A percentile compares a stretch with the other conserved stretches of the same genome.
These are phyloP conservation scores for Rhopalosiphum nymphaeae DNA, from an alignment of 2,888 invertebrate genomes.

Conservation along the genomic window DNA sequence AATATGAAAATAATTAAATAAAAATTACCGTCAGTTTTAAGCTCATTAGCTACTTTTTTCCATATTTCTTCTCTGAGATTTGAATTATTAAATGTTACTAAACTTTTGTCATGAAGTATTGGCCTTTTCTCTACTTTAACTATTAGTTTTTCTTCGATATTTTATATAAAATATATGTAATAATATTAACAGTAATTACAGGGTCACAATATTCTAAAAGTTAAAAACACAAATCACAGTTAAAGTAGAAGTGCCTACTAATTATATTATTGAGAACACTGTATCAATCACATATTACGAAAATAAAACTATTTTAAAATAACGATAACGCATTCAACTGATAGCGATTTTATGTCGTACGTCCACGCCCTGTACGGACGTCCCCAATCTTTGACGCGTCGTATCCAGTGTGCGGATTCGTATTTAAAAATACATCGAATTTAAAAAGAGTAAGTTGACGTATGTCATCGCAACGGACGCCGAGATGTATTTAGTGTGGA, in stretches of 20 bases:
- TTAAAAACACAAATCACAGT: too few relatives aligned
- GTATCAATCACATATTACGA: not conserved
- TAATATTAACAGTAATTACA: too few relatives aligned
- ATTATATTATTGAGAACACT: not conserved
- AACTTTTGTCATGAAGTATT: not conserved
- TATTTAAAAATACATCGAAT: not conserved
- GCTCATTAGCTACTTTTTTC: slow-evolving; percentile 7
- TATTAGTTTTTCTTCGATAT: not conserved
- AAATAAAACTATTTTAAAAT: not conserved
- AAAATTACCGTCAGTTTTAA: not conserved
- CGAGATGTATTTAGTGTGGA: not conserved
- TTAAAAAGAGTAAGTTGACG: not conserved
- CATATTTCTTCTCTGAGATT: not conserved
- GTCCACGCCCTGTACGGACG: not conserved
- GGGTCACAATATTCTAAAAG: too few relatives aligned
- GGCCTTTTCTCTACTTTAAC: not conserved
- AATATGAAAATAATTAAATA: slow-evolving; percentile 10
- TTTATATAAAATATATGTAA: too few relatives aligned
- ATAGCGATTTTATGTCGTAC: not conserved
- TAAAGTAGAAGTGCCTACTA: too few relatives aligned
- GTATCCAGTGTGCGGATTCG: not conserved
- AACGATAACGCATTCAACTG: not conserved
- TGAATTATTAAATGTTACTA: not conserved
- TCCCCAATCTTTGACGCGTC: not conserved
- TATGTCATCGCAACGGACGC: not conserved